Evolutionary conservation across 1,140 invertebrate genomes (phyloP), one percentile per base, ranked within the genome.

Genomic region (Druon quercuslanigerum): DNA sequence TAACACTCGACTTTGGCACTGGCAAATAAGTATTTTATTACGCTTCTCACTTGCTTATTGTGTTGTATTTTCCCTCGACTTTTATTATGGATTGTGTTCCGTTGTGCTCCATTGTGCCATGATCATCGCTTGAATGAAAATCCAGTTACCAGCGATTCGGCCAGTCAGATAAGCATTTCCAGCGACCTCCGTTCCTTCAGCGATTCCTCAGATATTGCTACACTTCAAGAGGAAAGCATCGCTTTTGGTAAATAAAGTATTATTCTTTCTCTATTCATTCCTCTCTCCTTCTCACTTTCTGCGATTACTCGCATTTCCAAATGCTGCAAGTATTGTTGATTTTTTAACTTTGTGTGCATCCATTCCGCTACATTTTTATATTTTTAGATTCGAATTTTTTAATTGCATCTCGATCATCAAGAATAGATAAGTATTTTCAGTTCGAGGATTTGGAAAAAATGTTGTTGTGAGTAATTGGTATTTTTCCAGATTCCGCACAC

Each of bases 401-500:
- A 25, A 17, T 73, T 17, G 13, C n/a, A 66, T 66, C 6, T 11
- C 17, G 7, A 19, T 60, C 57, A 60, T 60, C 16, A 25, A 46
- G 4, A 12, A 20, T 56, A 19, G 40, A 33, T 12, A 40, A 46
- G 4, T 50, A 51, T 51, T 72, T 51, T 50, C 56, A 75, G 74
- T 76, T 74, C 51, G 11, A 50, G 9, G n/a, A 66, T 40, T n/a
- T 0, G 13, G 13, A 7, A n/a, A 14, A 40, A 13, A 8, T 71
- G 40, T 56, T 17, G 51, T 17, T 16, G 40, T 46, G 79, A 71
- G 77, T 33, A 25, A 60, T 54, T 71, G 77, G 70, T 66, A n/a
- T 80, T 89, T 74, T 92, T 92, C 40, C 88, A 96, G 95, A 96
- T 92, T 95, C 94, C 83, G 96, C 96, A 5, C 95, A 96, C 85